Conservation (phyloP, 1,140 invertebrate genomes). For the Ceratitis capitata region DNA sequence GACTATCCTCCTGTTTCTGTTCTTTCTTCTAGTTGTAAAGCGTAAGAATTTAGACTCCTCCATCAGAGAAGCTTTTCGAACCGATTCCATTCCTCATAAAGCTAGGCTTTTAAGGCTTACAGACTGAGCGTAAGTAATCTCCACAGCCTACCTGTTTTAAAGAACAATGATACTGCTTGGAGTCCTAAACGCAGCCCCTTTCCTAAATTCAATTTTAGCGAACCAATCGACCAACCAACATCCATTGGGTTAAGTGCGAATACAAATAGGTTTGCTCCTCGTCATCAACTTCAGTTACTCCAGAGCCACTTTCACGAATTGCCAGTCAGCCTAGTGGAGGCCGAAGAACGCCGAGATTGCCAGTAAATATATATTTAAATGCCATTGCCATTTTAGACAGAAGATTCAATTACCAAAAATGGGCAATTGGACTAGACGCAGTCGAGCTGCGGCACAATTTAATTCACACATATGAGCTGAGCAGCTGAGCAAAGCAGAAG, state of each 20-base stretch:
- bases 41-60: no score
- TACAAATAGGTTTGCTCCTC: background rate
- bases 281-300: background rate
- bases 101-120: no score
- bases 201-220: no score
- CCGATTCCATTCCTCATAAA: no score
- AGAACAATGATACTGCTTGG: no score
- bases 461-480: background rate
- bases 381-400: conserved; percentile 7
- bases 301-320: background rate
- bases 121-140: no score
- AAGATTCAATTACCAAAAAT: conserved; percentile 29
- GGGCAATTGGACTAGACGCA: conserved; percentile 25
- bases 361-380: conserved; percentile 33
- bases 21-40: no score
- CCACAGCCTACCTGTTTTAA: no score
- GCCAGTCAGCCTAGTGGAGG: background rate
- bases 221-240: no score
- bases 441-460: background rate
- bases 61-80: no score
- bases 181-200: no score
- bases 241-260: background rate
- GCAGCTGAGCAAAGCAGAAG: background rate
- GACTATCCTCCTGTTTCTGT: no score
- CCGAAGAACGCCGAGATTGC: background rate